Percentiles rank a stretch among this genome's conserved stretches.
Conservation (phyloP, 1,140 invertebrate genomes). For the Drosophila sproati region DNA sequence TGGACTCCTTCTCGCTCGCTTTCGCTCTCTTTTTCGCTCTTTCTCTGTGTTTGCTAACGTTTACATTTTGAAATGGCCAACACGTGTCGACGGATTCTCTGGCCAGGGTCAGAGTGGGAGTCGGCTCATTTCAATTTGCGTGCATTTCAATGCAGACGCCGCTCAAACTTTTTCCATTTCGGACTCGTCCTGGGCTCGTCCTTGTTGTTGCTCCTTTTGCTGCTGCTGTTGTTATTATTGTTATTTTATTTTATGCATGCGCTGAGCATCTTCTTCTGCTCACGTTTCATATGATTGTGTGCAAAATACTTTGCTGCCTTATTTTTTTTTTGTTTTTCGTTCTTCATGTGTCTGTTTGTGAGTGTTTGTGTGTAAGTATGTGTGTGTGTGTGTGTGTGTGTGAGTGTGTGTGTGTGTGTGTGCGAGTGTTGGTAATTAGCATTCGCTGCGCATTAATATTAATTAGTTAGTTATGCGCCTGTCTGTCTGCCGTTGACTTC, state of each 20-base stretch:
- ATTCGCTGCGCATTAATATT: conserved; percentile 78
- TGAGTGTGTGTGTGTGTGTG: conserved; percentile 28
- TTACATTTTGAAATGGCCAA: conserved; percentile 82
- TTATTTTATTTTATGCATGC: conserved; percentile 46
- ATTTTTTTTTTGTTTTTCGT: conserved; percentile 12
- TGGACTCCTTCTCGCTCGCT: conserved; percentile 50
- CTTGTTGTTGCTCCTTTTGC: conserved; percentile 13
- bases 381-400: conserved; percentile 2
- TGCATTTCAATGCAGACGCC: conserved; percentile 75
- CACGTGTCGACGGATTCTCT: conserved; percentile 56
- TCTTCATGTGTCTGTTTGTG: background rate
- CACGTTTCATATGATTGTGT: conserved; percentile 77
- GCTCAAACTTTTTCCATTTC: conserved; percentile 77
- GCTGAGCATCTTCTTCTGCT: conserved; percentile 41
- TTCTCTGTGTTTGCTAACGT: conserved; percentile 42
- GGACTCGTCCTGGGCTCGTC: conserved; percentile 37
- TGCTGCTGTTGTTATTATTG: conserved; percentile 8
- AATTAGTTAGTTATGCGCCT: conserved; percentile 76
- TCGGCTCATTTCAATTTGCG: conserved; percentile 75
- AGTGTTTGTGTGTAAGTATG: background rate
- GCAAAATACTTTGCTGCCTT: conserved; percentile 65
- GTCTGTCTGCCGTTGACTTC: conserved; percentile 31
- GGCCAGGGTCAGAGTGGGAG: background rate
- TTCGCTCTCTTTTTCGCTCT: background rate
- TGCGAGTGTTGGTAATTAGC: conserved; percentile 66